Conservation (phyloP, 2,888 invertebrate species). For the Cenopis cana region DNA sequence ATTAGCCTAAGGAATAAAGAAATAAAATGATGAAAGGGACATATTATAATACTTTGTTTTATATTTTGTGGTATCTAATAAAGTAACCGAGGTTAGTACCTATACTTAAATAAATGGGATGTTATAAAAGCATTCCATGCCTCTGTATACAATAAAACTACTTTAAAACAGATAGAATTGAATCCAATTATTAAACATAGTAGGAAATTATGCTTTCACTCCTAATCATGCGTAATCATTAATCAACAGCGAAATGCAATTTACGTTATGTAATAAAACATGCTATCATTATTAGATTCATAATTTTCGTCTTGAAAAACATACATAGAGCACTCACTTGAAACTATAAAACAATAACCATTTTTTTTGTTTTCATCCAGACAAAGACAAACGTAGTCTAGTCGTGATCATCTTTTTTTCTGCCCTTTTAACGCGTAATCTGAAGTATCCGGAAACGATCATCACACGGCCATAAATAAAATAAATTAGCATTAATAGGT, state of each 20-base stretch:
- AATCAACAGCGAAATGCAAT: neutral
- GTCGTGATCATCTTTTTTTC: conserved; percentile 21
- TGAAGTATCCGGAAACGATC: conserved; percentile 37
- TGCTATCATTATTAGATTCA: no score
- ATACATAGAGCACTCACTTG: neutral
- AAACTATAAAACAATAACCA: no score
- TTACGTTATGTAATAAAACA: no score
- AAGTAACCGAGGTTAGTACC: no score
- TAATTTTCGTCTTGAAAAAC: neutral
- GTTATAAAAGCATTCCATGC: neutral
- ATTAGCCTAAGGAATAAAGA: no score
- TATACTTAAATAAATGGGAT: neutral
- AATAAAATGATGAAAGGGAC: no score
- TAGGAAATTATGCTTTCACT: conserved; percentile 1
- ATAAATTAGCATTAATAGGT: conserved; percentile 36
- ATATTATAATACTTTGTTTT: no score
- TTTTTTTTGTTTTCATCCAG: neutral
- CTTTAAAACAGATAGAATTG: neutral
- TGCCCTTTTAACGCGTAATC: conserved; percentile 19
- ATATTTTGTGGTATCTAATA: no score
- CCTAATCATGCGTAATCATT: neutral
- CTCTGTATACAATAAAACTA: neutral
- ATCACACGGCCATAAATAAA: conserved; percentile 33
- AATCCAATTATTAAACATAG: neutral
- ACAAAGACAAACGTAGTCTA: neutral